Conservation (phyloP, 2,888 invertebrate species). For the Parnassius smintheus region DNA sequence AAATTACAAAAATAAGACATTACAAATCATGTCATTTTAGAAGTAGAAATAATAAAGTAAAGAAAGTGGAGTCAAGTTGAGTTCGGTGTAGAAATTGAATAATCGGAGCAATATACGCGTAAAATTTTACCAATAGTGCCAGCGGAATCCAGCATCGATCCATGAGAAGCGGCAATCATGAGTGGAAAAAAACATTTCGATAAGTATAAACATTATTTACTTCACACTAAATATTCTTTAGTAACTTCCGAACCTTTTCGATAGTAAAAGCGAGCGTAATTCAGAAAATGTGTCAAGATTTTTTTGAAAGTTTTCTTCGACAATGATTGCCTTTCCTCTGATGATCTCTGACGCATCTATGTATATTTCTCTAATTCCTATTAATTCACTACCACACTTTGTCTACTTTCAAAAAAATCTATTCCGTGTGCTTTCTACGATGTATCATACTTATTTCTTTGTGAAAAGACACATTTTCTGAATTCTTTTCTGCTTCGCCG, state of each 20-base stretch:
- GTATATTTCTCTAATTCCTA: slow-evolving; percentile 49
- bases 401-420: slow-evolving; percentile 84
- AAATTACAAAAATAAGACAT: too few species aligned
- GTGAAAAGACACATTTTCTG: slow-evolving; percentile 91
- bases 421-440: slow-evolving; percentile 64
- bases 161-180: slow-evolving; percentile 81
- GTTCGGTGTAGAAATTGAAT: slow-evolving; percentile 47
- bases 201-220: slow-evolving; percentile 59
- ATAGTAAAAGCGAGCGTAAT: slow-evolving; percentile 67
- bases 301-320: slow-evolving; percentile 80
- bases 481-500: slow-evolving; percentile 68
- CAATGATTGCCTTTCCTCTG: slow-evolving; percentile 76
- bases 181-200: slow-evolving; percentile 78
- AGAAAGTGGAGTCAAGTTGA: slow-evolving; percentile 59
- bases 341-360: slow-evolving; percentile 46
- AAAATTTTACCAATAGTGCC: slow-evolving; percentile 75
- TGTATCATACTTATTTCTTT: slow-evolving; percentile 83
- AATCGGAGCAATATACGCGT: slow-evolving; percentile 43
- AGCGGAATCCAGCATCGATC: slow-evolving; percentile 70
- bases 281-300: slow-evolving; percentile 88
- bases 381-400: slow-evolving; percentile 76
- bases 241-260: slow-evolving; percentile 33
- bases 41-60: slow-evolving; percentile 10
- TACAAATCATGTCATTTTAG: too few species aligned
- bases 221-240: slow-evolving; percentile 40